Evolutionary conservation across 2,113 vertebrate genomes (phyloP).

Genomic region (Anolis carolinensis): DNA sequence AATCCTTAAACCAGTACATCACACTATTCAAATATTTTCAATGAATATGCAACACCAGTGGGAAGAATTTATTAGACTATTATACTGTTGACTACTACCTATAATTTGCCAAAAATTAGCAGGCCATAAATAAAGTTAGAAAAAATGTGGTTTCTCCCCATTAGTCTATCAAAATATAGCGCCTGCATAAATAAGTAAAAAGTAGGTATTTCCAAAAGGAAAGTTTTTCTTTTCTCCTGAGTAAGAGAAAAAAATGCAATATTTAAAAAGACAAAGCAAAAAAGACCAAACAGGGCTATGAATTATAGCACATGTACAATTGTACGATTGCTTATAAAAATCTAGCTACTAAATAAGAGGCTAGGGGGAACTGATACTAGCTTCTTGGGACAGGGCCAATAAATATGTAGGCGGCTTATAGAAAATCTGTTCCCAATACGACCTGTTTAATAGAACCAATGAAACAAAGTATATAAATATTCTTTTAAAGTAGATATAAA

Average conservation of each 20-base stretch:
- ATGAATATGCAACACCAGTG: too few species aligned
- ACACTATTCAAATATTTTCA: background rate
- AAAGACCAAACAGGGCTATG: conserved; percentile 50
- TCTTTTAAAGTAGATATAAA: conserved; percentile 50
- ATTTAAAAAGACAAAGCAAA: conserved; percentile 51
- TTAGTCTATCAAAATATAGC: background rate
- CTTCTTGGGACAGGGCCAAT: conserved; percentile 52
- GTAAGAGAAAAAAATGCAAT: conserved; percentile 52
- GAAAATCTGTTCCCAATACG: conserved; percentile 52
- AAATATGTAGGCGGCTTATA: conserved; percentile 53
- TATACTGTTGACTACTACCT: background rate
- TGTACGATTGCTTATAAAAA: conserved; percentile 20
- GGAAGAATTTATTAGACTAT: background rate
- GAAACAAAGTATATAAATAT: conserved; percentile 61
- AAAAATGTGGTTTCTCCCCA: background rate
- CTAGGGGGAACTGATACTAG: conserved; percentile 38
- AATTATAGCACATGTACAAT: conserved; percentile 53
- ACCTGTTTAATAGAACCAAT: conserved; percentile 57
- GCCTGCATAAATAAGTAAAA: conserved; percentile 47
- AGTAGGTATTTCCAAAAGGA: conserved; percentile 38
- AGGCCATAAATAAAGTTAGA: background rate
- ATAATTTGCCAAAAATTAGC: background rate
- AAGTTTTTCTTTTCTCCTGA: conserved; percentile 14
- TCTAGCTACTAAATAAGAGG: conserved; percentile 42
- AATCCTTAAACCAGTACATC: too few species aligned